Conservation (phyloP, 2,113 vertebrate species). For the Sylvicapra grimmia region DNA sequence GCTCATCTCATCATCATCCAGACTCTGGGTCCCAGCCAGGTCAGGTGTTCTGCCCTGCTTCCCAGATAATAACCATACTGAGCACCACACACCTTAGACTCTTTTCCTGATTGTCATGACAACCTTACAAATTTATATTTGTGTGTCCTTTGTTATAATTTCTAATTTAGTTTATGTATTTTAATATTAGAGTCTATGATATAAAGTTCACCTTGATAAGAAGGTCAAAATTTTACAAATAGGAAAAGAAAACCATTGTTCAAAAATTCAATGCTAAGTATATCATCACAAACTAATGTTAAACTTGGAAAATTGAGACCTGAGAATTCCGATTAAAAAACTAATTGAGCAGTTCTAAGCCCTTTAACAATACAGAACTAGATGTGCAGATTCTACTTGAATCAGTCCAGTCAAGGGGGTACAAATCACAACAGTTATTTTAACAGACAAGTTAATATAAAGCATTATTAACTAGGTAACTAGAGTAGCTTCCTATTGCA, state of each 20-base stretch:
- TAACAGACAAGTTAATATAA: not conserved
- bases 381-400: not conserved
- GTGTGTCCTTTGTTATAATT: not conserved
- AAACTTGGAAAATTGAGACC: not conserved
- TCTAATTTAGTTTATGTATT: not conserved
- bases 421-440: not conserved
- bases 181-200: not conserved
- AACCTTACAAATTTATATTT: not conserved
- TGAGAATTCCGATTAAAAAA: not conserved
- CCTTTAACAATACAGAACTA: not conserved
- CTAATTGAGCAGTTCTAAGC: not conserved
- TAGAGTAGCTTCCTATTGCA: not conserved
- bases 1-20: not conserved
- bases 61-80: not conserved
- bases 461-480: not conserved
- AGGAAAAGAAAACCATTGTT: not conserved
- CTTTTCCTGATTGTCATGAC: not conserved
- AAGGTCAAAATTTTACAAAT: not conserved
- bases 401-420: not conserved
- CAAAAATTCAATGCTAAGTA: not conserved
- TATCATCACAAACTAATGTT: not conserved
- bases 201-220: not conserved
- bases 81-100: not conserved
- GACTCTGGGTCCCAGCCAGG: not conserved
- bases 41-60: not conserved